A percentile compares a stretch with the other conserved stretches of the same genome.
Evolutionary conservation across 53 echinoderm and acorn worm species (phyloP).

Genomic region (Pentamera pediparva): DNA sequence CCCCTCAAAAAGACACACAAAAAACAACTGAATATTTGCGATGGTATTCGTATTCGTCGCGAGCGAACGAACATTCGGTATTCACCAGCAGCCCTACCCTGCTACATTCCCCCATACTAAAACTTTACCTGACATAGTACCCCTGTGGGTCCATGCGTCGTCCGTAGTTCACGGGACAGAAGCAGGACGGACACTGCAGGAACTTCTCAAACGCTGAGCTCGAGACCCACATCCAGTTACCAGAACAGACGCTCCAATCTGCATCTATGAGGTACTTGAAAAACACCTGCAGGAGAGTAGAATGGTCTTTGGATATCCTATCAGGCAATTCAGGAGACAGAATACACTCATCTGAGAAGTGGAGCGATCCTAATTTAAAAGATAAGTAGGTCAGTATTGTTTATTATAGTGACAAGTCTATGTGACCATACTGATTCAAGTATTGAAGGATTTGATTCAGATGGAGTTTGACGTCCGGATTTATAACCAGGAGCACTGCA

Average conservation of each 20-base stretch:
- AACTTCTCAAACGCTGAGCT: constrained; percentile 96
- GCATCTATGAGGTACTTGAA: constrained; percentile 75
- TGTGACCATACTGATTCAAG: too few species aligned
- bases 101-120: too few species aligned
- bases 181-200: constrained; percentile 89
- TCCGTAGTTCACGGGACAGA: constrained; percentile 92
- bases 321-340: background rate
- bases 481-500: background rate
- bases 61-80: too few species aligned
- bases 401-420: too few species aligned
- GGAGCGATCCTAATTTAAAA: background rate
- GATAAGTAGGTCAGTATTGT: background rate
- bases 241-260: constrained; percentile 94
- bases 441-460: too few species aligned
- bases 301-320: background rate
- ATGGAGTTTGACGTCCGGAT: too few species aligned
- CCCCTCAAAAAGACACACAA: too few species aligned
- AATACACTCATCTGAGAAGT: background rate
- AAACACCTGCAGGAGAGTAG: constrained; percentile 45
- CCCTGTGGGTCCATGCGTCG: constrained; percentile 91
- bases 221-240: constrained; percentile 99
- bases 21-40: too few species aligned
- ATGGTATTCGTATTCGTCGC: too few species aligned
- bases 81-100: too few species aligned
- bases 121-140: constrained; percentile 68